Evolutionary conservation across 2,888 invertebrate genomes (phyloP).

Genomic region (Euphydryas editha): DNA sequence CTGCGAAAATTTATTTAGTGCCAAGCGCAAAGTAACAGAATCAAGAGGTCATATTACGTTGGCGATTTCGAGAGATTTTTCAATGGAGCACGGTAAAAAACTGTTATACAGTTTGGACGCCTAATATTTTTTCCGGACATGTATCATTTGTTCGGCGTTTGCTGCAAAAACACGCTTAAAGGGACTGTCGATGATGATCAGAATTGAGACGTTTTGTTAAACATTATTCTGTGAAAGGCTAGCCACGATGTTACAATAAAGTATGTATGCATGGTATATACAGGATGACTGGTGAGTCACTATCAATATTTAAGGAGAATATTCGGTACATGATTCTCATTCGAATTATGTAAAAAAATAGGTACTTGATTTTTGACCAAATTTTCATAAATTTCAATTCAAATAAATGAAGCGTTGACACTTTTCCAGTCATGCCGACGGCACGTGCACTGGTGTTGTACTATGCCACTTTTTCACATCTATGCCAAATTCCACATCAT

Average conservation of each 20-base stretch:
- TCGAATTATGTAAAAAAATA: too few species aligned
- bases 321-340: too few species aligned
- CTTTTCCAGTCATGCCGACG: too few species aligned
- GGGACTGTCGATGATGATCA: constrained; percentile 13
- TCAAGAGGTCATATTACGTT: constrained; percentile 10
- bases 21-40: constrained; percentile 19
- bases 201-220: constrained; percentile 16
- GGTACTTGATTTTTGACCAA: too few species aligned
- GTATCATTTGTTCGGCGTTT: constrained; percentile 13
- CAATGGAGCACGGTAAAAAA: constrained; percentile 17
- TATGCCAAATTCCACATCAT: too few species aligned
- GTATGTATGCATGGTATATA: too few species aligned
- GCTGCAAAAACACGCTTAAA: constrained; percentile 2
- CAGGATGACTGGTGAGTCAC: too few species aligned
- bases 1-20: constrained; percentile 23
- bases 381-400: too few species aligned
- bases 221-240: constrained; percentile 9
- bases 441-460: too few species aligned
- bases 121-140: constrained; percentile 10
- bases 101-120: constrained; percentile 8
- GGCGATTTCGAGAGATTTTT: constrained; percentile 17
- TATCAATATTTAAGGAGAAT: too few species aligned
- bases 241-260: neutral
- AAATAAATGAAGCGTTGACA: too few species aligned
- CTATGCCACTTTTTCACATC: too few species aligned